Conservation (phyloP, 2,113 vertebrate genomes). For the Melanotaenia duboulayi region DNA sequence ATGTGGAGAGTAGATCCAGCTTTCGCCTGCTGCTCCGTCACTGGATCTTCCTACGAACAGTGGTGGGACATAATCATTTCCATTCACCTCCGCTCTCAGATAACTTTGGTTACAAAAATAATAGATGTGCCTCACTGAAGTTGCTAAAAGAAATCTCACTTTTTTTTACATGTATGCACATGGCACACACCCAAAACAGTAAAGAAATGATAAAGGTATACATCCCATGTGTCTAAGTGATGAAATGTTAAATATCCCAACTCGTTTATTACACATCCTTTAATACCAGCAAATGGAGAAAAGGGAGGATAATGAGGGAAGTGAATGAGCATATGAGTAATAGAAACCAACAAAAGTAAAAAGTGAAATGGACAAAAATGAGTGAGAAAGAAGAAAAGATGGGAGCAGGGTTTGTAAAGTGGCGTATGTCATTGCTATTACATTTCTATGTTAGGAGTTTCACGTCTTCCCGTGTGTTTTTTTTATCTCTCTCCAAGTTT, state of each 20-base stretch:
- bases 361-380: slow-evolving; percentile 37
- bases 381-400: slow-evolving; percentile 25
- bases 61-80: slow-evolving; percentile 57
- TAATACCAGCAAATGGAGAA: slow-evolving; percentile 39
- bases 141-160: slow-evolving; percentile 31
- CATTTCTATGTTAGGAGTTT: slow-evolving; percentile 17
- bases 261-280: slow-evolving; percentile 38
- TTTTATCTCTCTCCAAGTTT: slow-evolving; percentile 42
- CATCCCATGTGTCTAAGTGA: slow-evolving; percentile 21
- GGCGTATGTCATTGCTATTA: slow-evolving; percentile 30
- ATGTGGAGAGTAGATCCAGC: slow-evolving; percentile 7
- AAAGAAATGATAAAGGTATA: slow-evolving; percentile 26
- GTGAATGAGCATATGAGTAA: slow-evolving; percentile 41
- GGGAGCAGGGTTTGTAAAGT: slow-evolving; percentile 18
- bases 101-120: slow-evolving; percentile 61
- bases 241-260: slow-evolving; percentile 68
- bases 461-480: slow-evolving; percentile 48
- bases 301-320: slow-evolving; percentile 25
- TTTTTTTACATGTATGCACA: slow-evolving; percentile 12
- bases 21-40: neutral
- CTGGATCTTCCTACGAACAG: slow-evolving; percentile 38
- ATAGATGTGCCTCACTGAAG: slow-evolving; percentile 32
- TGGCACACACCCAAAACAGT: neutral
- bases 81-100: slow-evolving; percentile 49
- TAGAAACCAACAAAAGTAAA: slow-evolving; percentile 39